Evolutionary conservation across 2,888 invertebrate species (phyloP).

Genomic region (Brassicogethes aeneus): DNA sequence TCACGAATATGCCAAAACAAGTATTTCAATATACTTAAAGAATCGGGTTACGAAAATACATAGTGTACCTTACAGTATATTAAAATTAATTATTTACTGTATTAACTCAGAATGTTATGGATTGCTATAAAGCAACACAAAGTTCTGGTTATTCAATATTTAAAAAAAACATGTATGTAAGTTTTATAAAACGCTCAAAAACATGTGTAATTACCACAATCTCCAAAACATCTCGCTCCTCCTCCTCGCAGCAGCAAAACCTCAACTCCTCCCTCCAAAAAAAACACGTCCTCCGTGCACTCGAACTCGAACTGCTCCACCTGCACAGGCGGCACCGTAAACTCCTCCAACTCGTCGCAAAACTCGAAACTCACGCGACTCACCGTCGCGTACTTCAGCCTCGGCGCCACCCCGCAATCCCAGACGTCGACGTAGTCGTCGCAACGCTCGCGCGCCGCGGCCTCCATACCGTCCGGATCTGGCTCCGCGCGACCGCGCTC

Average conservation of each 20-base stretch:
- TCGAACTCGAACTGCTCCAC: constrained; percentile 43
- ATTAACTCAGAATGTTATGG: too few species aligned
- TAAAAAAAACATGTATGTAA: too few species aligned
- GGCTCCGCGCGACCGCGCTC: constrained; percentile 10
- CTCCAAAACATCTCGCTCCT: constrained; percentile 43
- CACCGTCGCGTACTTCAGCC: constrained; percentile 23
- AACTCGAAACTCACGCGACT: constrained; percentile 27
- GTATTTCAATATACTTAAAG: too few species aligned
- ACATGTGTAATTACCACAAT: constrained; percentile 23
- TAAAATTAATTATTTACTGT: too few species aligned
- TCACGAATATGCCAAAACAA: too few species aligned
- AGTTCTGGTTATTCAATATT: too few species aligned
- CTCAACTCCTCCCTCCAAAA: constrained; percentile 46
- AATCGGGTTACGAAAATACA: too few species aligned
- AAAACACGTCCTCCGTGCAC: constrained; percentile 45
- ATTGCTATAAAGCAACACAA: too few species aligned
- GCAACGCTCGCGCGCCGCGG: constrained; percentile 10
- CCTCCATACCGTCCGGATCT: constrained; percentile 11
- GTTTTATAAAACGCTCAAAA: too few species aligned
- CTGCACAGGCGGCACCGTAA: constrained; percentile 18
- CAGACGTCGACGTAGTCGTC: constrained; percentile 24
- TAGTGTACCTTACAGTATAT: too few species aligned
- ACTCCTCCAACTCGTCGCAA: constrained; percentile 22
- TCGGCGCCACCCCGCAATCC: constrained; percentile 16
- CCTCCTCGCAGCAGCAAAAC: constrained; percentile 45